These are phyloP conservation scores for Hydractinia symbiolongicarpus DNA, from an alignment of 30 jellyfish, hydroid and myxozoan species.

Conservation along the genomic window DNA sequence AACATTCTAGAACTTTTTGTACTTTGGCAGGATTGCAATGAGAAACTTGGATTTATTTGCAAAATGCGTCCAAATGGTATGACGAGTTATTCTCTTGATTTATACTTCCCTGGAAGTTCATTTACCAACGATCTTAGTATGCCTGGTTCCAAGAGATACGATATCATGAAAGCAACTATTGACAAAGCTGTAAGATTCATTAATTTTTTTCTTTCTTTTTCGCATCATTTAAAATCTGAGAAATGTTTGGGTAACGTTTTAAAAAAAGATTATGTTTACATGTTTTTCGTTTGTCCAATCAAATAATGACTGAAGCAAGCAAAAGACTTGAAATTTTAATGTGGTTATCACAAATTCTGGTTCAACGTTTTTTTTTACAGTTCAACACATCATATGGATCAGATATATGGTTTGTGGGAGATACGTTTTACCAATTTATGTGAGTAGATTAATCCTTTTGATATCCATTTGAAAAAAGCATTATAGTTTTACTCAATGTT, in stretches of 20 bases:
- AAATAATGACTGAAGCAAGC: too few species aligned
- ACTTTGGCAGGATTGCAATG: slow-evolving; percentile 38
- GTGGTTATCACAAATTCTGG: too few species aligned
- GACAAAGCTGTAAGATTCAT: slow-evolving; percentile 80
- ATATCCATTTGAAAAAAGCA: too few species aligned
- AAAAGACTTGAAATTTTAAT: too few species aligned
- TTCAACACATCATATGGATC: slow-evolving; percentile 59
- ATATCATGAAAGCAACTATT: slow-evolving; percentile 62
- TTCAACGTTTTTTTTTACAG: slow-evolving; percentile 22
- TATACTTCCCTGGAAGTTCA: slow-evolving; percentile 93
- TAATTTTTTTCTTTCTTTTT: background rate
- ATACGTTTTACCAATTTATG: slow-evolving; percentile 84
- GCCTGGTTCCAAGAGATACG: slow-evolving; percentile 62
- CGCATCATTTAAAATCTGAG: too few species aligned
- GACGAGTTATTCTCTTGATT: slow-evolving; percentile 72
- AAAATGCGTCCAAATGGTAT: slow-evolving; percentile 87
- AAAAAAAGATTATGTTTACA: too few species aligned
- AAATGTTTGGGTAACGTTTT: too few species aligned
- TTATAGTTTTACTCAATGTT: background rate
- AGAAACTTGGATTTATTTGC: slow-evolving; percentile 78
- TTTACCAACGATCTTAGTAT: slow-evolving; percentile 76
- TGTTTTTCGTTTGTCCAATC: too few species aligned
- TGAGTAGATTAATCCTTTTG: slow-evolving; percentile 14
- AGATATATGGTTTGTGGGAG: slow-evolving; percentile 86
- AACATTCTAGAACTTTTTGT: background rate